phyloP scores from a whole-genome alignment of 1,140 invertebrate genomes.

The Chlorops oryzae region DNA sequence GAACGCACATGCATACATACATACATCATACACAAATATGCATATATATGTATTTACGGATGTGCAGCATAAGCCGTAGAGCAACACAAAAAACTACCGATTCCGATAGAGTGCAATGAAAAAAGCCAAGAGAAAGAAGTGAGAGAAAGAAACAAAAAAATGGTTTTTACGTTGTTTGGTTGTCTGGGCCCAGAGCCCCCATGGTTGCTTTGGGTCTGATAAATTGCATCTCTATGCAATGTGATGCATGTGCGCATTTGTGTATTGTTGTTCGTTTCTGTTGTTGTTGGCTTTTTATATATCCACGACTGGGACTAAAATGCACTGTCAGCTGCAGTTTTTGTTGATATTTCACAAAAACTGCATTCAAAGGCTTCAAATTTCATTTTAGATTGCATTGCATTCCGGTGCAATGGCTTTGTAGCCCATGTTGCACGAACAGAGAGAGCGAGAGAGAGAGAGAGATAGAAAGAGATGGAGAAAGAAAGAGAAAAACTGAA shows the following conservation, averaged over 20 bases:
- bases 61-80: too few relatives aligned
- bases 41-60: too few relatives aligned
- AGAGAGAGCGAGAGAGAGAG: neutral
- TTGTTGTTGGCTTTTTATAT: constrained; percentile 1
- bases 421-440: neutral
- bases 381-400: neutral
- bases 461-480: neutral
- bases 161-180: too few relatives aligned
- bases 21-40: too few relatives aligned
- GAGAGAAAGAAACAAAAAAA: too few relatives aligned
- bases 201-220: too few relatives aligned
- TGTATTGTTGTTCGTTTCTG: constrained; percentile 10
- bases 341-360: constrained; percentile 16
- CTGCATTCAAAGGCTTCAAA: constrained; percentile 8
- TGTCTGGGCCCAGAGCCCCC: too few relatives aligned
- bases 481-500: neutral
- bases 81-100: too few relatives aligned
- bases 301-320: constrained; percentile 1
- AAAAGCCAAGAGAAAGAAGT: too few relatives aligned
- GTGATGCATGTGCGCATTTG: neutral
- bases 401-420: neutral
- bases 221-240: too few relatives aligned
- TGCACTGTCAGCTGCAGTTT: constrained; percentile 18
- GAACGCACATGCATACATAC: too few relatives aligned
- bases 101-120: too few relatives aligned